Evolutionary conservation across 2,888 invertebrate genomes (phyloP), one percentile per base, ranked within the genome.

Genomic region (Rugalucina vietnamica): DNA sequence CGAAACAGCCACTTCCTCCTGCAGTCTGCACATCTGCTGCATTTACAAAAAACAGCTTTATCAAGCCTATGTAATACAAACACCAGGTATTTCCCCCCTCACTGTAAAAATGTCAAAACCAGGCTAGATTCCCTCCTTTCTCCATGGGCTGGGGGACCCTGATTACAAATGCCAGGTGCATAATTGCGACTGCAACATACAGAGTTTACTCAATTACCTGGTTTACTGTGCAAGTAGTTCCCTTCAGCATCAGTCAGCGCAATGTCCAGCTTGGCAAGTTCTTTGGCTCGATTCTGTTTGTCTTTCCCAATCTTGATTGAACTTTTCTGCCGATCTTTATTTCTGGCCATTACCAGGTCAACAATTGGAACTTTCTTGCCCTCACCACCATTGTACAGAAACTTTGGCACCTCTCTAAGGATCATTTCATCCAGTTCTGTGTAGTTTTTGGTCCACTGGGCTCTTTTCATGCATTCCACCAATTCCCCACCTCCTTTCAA

Each of bases 351-450:
- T 2, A 99, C 98, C 79, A 99, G 95, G 93, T 98, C 97, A 0
- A 97, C 97, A 90, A 99, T 97, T 0, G 98, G 98, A 91, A 99
- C 97, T 95, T 98, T 97, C 81, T 97, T 97, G 0, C 99, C 99
- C 91, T 97, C 97, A 2, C 99, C 99, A 93, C 97, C 97, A 94
- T 99, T 98, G 95, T 99, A 99, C 32, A 99, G 95, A 95, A 98
- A 98, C 0, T 98, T 98, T 50, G 87, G 88, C 21, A 91, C 98
- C 94, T 98, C 98, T 0, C 97, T 97, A 95, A 97, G 97, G 80
- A 99, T 98, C 0, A 98, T 97, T 94, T 98, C 97, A 95, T 99
- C 99, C 85, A 99, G 96, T 95, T 98, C 98, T 32, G 84, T 85
- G 77, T 90, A 93, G 81, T 94, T 91, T 89, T 93, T 94, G 2